Evolutionary conservation across 2,797 vertebrate species (phyloP).

Genomic region (Rhabdophis nuchalis): DNA sequence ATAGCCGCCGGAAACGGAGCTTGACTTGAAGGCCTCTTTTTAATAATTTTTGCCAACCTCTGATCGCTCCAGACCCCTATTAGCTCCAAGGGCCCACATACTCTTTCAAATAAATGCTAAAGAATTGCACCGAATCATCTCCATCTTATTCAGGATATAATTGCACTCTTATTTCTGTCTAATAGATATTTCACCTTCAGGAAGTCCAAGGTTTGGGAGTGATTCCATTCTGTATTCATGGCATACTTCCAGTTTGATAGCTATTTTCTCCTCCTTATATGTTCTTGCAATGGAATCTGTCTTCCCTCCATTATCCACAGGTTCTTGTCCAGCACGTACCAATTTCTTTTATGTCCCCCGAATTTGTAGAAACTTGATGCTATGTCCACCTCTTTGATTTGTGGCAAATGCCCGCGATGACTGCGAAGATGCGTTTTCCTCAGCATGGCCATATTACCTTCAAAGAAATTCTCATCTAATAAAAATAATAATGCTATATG

Average conservation of each 20-base stretch:
- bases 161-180: background rate
- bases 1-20: background rate
- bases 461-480: background rate
- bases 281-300: background rate
- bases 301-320: background rate
- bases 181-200: slow-evolving; percentile 18
- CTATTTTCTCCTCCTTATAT: background rate
- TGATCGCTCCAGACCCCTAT: background rate
- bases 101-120: background rate
- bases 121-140: background rate
- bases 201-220: background rate
- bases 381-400: background rate
- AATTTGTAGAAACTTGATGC: background rate
- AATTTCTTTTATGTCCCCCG: background rate
- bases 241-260: background rate
- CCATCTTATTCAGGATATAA: background rate
- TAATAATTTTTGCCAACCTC: background rate
- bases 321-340: background rate
- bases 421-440: background rate
- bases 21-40: background rate
- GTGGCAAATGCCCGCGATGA: background rate
- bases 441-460: background rate
- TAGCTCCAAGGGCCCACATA: background rate
- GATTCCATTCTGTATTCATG: background rate
- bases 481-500: background rate